A percentile compares a stretch with the other conserved stretches of the same genome.
phyloP scores from a whole-genome alignment of 2,113 vertebrate species.

The Pluvianellus socialis region DNA sequence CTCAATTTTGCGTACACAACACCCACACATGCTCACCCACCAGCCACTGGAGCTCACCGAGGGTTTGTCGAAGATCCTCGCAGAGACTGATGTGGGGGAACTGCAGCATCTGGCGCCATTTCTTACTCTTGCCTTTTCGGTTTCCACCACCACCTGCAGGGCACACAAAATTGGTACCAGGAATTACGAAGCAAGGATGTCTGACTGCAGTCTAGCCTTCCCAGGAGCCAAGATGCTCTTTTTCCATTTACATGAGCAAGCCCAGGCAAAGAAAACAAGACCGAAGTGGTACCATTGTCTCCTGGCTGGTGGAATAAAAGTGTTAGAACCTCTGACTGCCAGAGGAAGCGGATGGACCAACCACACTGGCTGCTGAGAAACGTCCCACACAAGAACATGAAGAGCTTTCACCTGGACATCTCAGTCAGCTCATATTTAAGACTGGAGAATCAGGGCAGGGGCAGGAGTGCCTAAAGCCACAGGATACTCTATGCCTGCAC shows the following conservation, averaged over 20 bases:
- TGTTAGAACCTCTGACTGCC: neutral
- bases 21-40: fast-evolving
- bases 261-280: neutral
- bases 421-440: neutral
- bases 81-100: slow-evolving; percentile 96
- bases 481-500: neutral
- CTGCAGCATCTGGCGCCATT: slow-evolving; percentile 99
- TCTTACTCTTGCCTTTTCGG: slow-evolving; percentile 98
- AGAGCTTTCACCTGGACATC: neutral
- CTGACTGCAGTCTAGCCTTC: neutral
- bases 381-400: neutral
- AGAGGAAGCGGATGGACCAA: neutral
- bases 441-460: neutral
- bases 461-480: neutral
- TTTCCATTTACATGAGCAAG: neutral
- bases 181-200: neutral
- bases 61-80: slow-evolving; percentile 88
- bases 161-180: neutral
- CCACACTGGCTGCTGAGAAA: neutral
- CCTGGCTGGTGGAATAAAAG: neutral
- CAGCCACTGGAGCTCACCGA: slow-evolving; percentile 75
- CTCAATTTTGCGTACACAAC: neutral
- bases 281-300: fast-evolving
- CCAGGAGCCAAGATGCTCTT: neutral
- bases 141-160: slow-evolving; percentile 91